Evolutionary conservation across 2,113 vertebrate genomes (phyloP).

Genomic region (Brienomyrus brachyistius): DNA sequence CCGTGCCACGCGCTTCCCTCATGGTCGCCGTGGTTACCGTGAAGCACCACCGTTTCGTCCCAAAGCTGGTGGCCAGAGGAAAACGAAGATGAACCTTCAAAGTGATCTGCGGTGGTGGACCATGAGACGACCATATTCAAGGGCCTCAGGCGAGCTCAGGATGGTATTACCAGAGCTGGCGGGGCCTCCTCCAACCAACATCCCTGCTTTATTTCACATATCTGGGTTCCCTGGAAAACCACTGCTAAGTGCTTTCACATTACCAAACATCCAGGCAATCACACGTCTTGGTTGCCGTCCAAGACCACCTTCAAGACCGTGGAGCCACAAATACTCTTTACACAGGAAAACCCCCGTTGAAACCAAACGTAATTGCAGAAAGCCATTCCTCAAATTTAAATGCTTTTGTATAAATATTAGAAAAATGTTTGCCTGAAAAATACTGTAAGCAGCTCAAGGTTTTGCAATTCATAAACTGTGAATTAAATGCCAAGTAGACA

Average conservation of each 20-base stretch:
- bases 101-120: background rate
- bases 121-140: background rate
- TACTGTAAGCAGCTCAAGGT: background rate
- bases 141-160: background rate
- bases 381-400: background rate
- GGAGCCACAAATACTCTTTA: background rate
- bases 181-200: conserved; percentile 42
- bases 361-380: background rate
- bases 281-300: conserved; percentile 66
- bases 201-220: conserved; percentile 52
- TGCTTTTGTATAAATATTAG: background rate
- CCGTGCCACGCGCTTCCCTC: background rate
- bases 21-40: background rate
- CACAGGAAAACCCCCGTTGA: background rate
- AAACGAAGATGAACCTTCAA: conserved; percentile 3
- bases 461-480: background rate
- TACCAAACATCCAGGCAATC: conserved; percentile 68
- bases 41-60: background rate
- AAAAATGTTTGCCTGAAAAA: background rate
- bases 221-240: conserved; percentile 56
- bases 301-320: conserved; percentile 74
- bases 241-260: conserved; percentile 83
- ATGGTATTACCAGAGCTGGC: conserved; percentile 15
- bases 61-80: background rate
- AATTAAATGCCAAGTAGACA: background rate